Conservation (phyloP, 2,113 vertebrate genomes). For the Puntigrus tetrazona region DNA sequence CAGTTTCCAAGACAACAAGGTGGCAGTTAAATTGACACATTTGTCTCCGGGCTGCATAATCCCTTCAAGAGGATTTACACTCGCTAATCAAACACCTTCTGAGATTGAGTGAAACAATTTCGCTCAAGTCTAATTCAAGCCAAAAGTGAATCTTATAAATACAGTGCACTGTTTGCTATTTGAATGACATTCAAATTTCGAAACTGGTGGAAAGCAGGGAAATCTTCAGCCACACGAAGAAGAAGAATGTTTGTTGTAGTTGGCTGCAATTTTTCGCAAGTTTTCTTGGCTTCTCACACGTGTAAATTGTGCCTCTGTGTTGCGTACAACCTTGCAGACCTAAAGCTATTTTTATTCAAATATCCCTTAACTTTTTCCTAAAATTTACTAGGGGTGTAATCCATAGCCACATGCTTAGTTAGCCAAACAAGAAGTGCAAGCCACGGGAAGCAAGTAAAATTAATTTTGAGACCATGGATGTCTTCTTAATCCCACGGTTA, state of each 20-base stretch:
- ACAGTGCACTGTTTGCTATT: neutral
- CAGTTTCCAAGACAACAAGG: constrained; percentile 77
- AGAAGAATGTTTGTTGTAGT: constrained; percentile 33
- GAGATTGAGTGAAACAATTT: constrained; percentile 72
- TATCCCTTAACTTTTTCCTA: neutral
- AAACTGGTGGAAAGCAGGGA: neutral
- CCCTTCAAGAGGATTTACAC: constrained; percentile 68
- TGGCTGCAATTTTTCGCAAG: neutral
- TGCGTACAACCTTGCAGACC: constrained; percentile 23
- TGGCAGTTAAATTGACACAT: constrained; percentile 66
- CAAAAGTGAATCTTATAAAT: neutral
- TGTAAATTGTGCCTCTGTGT: neutral
- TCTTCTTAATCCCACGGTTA: constrained; percentile 64
- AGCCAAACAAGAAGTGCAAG: constrained; percentile 48
- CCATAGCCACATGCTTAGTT: constrained; percentile 45
- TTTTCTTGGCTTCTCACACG: neutral
- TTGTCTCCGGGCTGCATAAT: constrained; percentile 68
- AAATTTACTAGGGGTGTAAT: constrained; percentile 41
- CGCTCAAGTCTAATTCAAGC: constrained; percentile 35
- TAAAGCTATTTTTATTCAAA: constrained; percentile 54
- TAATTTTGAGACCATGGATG: constrained; percentile 53
- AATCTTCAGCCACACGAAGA: neutral
- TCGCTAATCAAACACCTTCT: constrained; percentile 79
- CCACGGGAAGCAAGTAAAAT: constrained; percentile 40
- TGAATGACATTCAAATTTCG: constrained; percentile 9